These are phyloP conservation scores for Balaenoptera acutorostrata DNA, from an alignment of 2,113 vertebrate species.

Conservation along the genomic window DNA sequence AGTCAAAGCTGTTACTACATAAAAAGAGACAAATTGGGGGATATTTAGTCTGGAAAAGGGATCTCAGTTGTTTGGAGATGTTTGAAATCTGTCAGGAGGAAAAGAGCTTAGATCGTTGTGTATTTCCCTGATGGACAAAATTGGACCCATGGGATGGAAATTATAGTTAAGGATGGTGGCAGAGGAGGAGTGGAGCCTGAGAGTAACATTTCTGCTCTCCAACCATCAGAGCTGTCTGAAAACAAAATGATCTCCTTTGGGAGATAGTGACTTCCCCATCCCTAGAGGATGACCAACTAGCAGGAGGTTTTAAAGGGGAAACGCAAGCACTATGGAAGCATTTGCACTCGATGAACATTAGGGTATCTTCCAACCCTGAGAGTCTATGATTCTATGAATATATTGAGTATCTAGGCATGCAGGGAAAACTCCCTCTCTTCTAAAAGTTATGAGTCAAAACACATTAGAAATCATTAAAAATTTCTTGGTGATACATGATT, in stretches of 20 bases:
- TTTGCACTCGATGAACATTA: neutral
- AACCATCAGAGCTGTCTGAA: neutral
- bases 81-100: neutral
- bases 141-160: neutral
- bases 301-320: neutral
- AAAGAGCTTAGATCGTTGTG: neutral
- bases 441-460: slow-evolving; percentile 13
- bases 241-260: neutral
- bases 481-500: neutral
- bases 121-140: neutral
- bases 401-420: neutral
- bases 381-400: neutral
- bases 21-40: neutral
- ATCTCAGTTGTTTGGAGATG: neutral
- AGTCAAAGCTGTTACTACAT: neutral
- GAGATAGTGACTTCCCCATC: neutral
- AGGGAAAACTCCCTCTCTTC: neutral
- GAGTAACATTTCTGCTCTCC: neutral
- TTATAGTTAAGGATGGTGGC: neutral
- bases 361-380: neutral
- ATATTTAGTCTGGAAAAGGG: neutral
- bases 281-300: neutral
- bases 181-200: neutral
- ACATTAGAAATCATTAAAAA: neutral
- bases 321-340: neutral